Evolutionary conservation across 2,113 vertebrate species (phyloP).

Genomic region (Trinectes maculatus): DNA sequence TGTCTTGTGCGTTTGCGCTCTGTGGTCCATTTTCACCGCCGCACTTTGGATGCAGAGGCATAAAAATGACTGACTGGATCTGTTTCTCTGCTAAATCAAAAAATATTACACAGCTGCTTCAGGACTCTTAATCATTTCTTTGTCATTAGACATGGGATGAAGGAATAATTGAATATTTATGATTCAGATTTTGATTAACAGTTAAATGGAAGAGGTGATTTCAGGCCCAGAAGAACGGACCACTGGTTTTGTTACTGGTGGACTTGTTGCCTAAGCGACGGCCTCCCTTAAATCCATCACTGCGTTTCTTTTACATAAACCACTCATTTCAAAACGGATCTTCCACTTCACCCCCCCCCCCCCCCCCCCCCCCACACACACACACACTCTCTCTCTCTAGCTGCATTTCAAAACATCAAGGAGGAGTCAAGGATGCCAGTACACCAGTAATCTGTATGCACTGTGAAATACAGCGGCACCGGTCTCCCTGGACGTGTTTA

Average conservation of each 20-base stretch:
- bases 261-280: constrained; percentile 46
- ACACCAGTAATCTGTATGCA: constrained; percentile 33
- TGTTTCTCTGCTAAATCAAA: constrained; percentile 9
- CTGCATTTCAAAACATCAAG: constrained; percentile 11
- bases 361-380: too few relatives aligned
- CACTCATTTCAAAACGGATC: not conserved
- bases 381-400: too few relatives aligned
- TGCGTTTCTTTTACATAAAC: constrained; percentile 11
- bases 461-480: constrained; percentile 22
- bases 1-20: not conserved
- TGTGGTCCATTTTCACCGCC: constrained; percentile 7
- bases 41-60: constrained; percentile 6
- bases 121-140: constrained; percentile 19
- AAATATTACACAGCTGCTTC: constrained; percentile 20
- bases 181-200: not conserved
- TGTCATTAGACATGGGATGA: not conserved
- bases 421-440: not conserved
- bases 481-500: constrained; percentile 26
- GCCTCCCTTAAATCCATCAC: constrained; percentile 1
- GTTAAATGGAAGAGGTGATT: constrained; percentile 22
- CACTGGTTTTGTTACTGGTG: constrained; percentile 19
- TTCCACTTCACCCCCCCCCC: constrained; percentile 4
- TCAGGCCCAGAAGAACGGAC: constrained; percentile 1
- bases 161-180: constrained; percentile 7
- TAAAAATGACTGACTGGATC: constrained; percentile 17